Evolutionary conservation across 2,113 vertebrate genomes (phyloP).

Genomic region (Cynopterus brachyotis): DNA sequence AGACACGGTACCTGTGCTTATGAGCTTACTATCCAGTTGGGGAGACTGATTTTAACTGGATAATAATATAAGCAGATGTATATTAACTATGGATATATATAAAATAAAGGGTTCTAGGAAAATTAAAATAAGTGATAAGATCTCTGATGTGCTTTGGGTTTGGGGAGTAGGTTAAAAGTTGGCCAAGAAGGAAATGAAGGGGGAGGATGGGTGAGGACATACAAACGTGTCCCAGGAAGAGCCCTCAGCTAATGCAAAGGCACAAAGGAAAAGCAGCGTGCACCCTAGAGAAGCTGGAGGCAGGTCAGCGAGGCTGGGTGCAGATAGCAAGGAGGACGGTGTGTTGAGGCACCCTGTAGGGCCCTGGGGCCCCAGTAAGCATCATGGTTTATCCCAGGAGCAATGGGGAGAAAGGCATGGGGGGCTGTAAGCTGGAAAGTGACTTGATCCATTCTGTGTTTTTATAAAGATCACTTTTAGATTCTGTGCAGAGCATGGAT

Average conservation of each 20-base stretch:
- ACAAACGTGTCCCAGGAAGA: background rate
- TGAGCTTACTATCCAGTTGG: background rate
- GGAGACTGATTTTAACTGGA: background rate
- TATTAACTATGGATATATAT: background rate
- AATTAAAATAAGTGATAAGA: too few species aligned
- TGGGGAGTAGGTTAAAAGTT: background rate
- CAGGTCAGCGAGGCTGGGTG: background rate
- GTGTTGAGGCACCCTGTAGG: fast-evolving
- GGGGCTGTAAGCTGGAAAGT: background rate
- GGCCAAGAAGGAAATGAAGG: background rate
- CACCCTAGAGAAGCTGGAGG: background rate
- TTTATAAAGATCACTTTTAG: background rate
- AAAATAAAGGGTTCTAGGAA: background rate
- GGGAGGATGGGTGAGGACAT: background rate
- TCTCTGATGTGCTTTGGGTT: background rate
- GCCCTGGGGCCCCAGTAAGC: fast-evolving
- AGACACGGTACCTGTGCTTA: background rate
- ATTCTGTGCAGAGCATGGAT: too few species aligned
- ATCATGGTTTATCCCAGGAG: background rate
- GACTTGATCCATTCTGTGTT: background rate
- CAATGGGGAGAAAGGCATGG: background rate
- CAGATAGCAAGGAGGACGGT: fast-evolving
- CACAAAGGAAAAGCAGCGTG: background rate
- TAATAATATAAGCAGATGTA: background rate
- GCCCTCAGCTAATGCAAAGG: background rate